phyloP scores from a whole-genome alignment of 2,888 invertebrate genomes.

The Blastobasis adustella region DNA sequence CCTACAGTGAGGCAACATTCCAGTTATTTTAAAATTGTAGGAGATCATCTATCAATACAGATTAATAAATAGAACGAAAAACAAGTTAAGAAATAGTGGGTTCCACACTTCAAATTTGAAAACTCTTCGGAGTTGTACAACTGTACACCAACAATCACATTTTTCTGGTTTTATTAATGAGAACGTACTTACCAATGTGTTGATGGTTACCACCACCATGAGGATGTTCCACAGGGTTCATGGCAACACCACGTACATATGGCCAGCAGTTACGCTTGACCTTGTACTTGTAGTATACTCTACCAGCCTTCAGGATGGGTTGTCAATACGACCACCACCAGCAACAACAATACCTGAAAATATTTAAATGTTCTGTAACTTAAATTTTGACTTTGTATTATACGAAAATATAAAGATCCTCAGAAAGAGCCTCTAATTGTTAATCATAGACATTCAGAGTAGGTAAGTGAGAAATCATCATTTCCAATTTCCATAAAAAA shows the following conservation, averaged over 20 bases:
- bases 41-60: too few relatives aligned
- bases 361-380: neutral
- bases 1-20: too few relatives aligned
- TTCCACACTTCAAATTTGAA: too few relatives aligned
- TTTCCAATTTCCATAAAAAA: slow-evolving; percentile 2
- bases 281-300: slow-evolving; percentile 99
- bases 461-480: slow-evolving; percentile 59
- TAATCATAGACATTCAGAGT: slow-evolving; percentile 56
- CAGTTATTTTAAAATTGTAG: too few relatives aligned
- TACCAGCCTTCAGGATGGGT: slow-evolving; percentile 98
- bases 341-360: slow-evolving; percentile 88
- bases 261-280: slow-evolving; percentile 99
- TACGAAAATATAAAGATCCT: slow-evolving; percentile 11
- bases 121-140: too few relatives aligned
- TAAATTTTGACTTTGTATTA: neutral
- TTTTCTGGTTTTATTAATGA: neutral
- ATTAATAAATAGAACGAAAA: too few relatives aligned
- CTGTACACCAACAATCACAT: too few relatives aligned
- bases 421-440: slow-evolving; percentile 65
- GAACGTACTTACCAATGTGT: slow-evolving; percentile 89
- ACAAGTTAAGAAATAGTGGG: too few relatives aligned
- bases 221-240: slow-evolving; percentile 99
- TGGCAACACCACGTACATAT: slow-evolving; percentile 99
- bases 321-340: slow-evolving; percentile 99
- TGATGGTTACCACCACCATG: slow-evolving; percentile 99